Conservation (phyloP, 2,888 invertebrate species). For the Diaphora mendica region DNA sequence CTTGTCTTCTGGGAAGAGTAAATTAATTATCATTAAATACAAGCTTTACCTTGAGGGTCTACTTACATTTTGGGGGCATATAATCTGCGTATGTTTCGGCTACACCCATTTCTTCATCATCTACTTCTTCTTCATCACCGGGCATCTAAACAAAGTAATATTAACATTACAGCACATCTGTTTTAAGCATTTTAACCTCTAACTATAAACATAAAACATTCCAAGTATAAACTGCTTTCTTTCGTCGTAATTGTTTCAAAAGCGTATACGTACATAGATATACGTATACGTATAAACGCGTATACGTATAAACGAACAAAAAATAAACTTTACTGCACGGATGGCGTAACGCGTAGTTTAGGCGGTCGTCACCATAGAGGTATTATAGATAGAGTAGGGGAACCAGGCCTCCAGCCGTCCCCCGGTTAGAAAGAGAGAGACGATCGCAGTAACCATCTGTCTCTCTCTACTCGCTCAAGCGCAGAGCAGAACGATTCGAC, state of each 20-base stretch:
- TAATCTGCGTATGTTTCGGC: constrained; percentile 99
- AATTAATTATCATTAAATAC: background rate
- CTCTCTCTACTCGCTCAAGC: too few relatives aligned
- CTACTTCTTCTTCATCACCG: constrained; percentile 92
- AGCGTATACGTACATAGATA: background rate
- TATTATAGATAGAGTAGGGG: too few relatives aligned
- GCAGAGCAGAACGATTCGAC: too few relatives aligned
- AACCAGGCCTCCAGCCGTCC: too few relatives aligned
- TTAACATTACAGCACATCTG: background rate
- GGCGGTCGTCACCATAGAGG: too few relatives aligned
- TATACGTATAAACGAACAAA: too few relatives aligned
- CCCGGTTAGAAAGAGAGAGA: too few relatives aligned
- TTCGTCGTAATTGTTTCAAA: too few relatives aligned
- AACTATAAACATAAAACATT: background rate
- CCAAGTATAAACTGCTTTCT: background rate
- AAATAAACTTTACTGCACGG: too few relatives aligned
- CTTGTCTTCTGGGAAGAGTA: background rate
- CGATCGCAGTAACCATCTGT: too few relatives aligned
- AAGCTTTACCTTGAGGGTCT: constrained; percentile 59
- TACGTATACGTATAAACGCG: too few relatives aligned
- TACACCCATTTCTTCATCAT: constrained; percentile 98
- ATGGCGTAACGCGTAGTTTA: too few relatives aligned
- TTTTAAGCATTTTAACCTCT: background rate
- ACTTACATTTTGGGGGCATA: constrained; percentile 96
- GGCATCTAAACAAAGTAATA: constrained; percentile 65